Evolutionary conservation across 1,140 invertebrate species (phyloP).

Genomic region (Bombus huntii): DNA sequence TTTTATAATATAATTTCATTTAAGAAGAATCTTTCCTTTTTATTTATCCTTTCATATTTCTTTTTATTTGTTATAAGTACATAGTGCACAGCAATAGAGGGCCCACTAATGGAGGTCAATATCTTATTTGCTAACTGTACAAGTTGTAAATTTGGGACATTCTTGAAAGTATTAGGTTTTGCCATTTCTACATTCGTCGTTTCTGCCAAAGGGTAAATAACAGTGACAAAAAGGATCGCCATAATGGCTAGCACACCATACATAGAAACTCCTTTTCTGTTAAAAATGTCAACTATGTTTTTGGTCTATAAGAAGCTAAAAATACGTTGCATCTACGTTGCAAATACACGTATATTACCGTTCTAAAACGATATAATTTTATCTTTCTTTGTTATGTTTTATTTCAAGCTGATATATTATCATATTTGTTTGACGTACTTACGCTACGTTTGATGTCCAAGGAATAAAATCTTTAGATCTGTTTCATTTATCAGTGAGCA

Average conservation of each 20-base stretch:
- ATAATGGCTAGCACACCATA: neutral
- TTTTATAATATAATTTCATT: no score
- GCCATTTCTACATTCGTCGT: neutral
- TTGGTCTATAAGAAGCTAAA: conserved; percentile 11
- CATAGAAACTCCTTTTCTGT: neutral
- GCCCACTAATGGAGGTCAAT: neutral
- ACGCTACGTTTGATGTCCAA: neutral
- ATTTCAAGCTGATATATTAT: neutral
- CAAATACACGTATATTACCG: no score
- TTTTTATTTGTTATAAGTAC: no score
- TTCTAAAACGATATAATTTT: neutral
- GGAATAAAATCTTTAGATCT: neutral
- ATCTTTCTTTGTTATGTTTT: neutral
- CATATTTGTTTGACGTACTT: no score
- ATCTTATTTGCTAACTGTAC: neutral
- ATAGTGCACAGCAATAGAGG: no score
- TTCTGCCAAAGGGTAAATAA: neutral
- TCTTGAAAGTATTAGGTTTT: neutral
- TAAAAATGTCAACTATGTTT: neutral
- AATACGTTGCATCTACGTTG: neutral
- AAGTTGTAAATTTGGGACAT: neutral
- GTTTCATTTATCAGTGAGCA: neutral
- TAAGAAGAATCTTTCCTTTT: no score
- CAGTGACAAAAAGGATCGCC: neutral
- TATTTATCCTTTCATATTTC: no score